phyloP scores from a whole-genome alignment of 2,797 vertebrate species.

The Aeoliscus strigatus region DNA sequence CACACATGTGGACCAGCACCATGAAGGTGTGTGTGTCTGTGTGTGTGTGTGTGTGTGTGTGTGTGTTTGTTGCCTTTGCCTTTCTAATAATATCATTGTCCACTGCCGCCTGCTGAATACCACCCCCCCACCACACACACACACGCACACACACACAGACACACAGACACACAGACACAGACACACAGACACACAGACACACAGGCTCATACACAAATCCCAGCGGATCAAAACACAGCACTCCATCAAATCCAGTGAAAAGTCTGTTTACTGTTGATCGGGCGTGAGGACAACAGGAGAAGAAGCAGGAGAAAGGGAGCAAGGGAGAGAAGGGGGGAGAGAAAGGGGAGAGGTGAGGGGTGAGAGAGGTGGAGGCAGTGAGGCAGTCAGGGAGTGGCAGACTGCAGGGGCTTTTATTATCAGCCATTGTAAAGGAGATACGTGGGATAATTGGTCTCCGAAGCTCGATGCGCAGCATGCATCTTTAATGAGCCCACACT shows the following conservation, averaged over 20 bases:
- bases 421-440: conserved; percentile 60
- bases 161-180: conserved; percentile 18
- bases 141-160: conserved; percentile 3
- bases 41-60: conserved; percentile 19
- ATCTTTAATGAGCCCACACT: conserved; percentile 71
- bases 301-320: conserved; percentile 18
- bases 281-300: conserved; percentile 49
- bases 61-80: too few relatives aligned
- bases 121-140: conserved; percentile 1
- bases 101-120: conserved; percentile 57
- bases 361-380: conserved; percentile 22
- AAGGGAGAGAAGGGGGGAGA: conserved; percentile 1
- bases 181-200: conserved; percentile 9
- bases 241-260: conserved; percentile 66
- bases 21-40: conserved; percentile 14
- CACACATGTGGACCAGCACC: background rate
- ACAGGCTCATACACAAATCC: conserved; percentile 44
- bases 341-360: conserved; percentile 36
- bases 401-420: conserved; percentile 56
- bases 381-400: conserved; percentile 41
- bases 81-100: conserved; percentile 55
- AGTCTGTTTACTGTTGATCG: conserved; percentile 64
- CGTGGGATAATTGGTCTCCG: conserved; percentile 72
- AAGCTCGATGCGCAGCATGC: conserved; percentile 70
- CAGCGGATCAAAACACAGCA: conserved; percentile 62